phyloP scores from a whole-genome alignment of 2,888 invertebrate species.

The Linnaemya tessellans region DNA sequence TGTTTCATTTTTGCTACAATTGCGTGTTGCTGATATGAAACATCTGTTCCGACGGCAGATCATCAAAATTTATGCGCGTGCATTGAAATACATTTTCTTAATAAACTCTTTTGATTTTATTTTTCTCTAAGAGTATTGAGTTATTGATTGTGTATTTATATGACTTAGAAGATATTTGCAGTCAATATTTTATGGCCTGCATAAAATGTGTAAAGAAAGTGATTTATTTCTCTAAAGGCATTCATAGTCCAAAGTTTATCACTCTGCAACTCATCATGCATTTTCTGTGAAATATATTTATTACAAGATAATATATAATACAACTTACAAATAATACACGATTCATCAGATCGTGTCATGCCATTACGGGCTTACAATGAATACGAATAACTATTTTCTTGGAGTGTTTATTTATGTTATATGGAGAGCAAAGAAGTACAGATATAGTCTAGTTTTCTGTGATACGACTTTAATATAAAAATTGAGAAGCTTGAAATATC shows the following conservation, averaged over 20 bases:
- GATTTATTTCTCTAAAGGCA: background rate
- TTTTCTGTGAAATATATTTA: too few relatives aligned
- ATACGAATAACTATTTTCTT: too few relatives aligned
- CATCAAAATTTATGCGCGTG: conserved; percentile 36
- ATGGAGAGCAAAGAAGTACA: too few relatives aligned
- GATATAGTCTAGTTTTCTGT: too few relatives aligned
- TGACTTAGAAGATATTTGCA: conserved; percentile 1
- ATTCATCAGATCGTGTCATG: too few relatives aligned
- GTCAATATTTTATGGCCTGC: background rate
- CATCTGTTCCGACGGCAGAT: conserved; percentile 50
- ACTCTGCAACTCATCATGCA: background rate
- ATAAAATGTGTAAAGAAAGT: background rate
- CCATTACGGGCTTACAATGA: too few relatives aligned
- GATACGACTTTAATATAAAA: too few relatives aligned
- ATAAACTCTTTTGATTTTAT: conserved; percentile 40
- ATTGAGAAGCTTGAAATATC: too few relatives aligned
- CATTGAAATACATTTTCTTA: background rate
- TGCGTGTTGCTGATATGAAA: conserved; percentile 34
- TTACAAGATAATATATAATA: too few relatives aligned
- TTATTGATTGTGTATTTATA: conserved; percentile 18
- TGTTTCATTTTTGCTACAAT: conserved; percentile 35
- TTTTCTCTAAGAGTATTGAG: background rate
- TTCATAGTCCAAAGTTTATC: too few relatives aligned
- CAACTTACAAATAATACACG: too few relatives aligned
- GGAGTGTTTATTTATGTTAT: too few relatives aligned